These are phyloP conservation scores for Phrynocephalus vlangalii DNA, from an alignment of 2,797 vertebrate genomes.

Conservation along the genomic window DNA sequence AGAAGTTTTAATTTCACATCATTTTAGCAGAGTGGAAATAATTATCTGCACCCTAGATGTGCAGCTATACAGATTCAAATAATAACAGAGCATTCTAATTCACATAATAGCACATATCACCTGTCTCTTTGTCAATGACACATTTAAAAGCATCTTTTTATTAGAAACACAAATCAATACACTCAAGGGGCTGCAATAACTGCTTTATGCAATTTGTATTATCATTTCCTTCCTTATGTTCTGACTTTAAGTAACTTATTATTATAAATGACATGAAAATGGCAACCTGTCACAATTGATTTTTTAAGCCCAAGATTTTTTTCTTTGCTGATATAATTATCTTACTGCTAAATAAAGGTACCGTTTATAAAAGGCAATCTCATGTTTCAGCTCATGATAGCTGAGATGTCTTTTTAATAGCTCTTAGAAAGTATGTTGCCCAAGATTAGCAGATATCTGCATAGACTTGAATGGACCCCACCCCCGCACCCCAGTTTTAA, in stretches of 20 bases:
- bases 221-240: constrained; percentile 77
- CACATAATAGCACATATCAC: constrained; percentile 72
- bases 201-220: constrained; percentile 74
- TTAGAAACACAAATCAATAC: constrained; percentile 83
- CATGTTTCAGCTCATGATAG: constrained; percentile 56
- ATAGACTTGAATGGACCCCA: constrained; percentile 43
- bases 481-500: background rate
- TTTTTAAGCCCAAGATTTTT: constrained; percentile 66
- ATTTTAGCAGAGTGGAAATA: constrained; percentile 46
- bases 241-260: constrained; percentile 74
- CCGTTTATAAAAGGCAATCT: constrained; percentile 56
- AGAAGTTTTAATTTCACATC: constrained; percentile 47
- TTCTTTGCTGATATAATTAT: constrained; percentile 70
- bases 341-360: constrained; percentile 63
- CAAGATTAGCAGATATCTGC: constrained; percentile 58
- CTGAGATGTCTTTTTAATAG: constrained; percentile 54
- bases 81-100: constrained; percentile 66
- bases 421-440: constrained; percentile 46
- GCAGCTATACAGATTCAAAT: constrained; percentile 60
- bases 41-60: constrained; percentile 19
- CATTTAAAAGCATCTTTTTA: constrained; percentile 80
- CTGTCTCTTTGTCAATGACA: constrained; percentile 74
- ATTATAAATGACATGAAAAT: constrained; percentile 80
- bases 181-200: constrained; percentile 74
- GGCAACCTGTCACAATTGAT: constrained; percentile 76